Percentiles rank a stretch among this genome's conserved stretches.
phyloP scores from a whole-genome alignment of 2,113 vertebrate genomes.

The Taxidea taxus region DNA sequence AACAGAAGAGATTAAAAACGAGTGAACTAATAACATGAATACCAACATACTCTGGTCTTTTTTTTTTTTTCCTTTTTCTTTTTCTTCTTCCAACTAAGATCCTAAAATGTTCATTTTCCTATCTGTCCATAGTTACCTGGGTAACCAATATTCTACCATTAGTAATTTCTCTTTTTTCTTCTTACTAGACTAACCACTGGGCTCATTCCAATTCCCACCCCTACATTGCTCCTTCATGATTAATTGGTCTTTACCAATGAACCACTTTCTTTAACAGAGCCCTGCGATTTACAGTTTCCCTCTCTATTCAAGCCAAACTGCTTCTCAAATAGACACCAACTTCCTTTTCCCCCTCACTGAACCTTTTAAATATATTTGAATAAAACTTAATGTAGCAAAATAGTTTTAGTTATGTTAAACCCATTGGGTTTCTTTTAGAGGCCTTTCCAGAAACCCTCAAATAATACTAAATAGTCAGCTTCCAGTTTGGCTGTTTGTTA shows the following conservation, averaged over 20 bases:
- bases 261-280: slow-evolving; percentile 35
- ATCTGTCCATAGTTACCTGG: not conserved
- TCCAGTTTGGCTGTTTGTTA: not conserved
- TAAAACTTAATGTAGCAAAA: slow-evolving; percentile 53
- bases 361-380: slow-evolving; percentile 51
- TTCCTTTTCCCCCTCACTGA: slow-evolving; percentile 7
- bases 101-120: not conserved
- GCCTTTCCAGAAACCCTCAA: not conserved
- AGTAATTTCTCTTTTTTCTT: not conserved
- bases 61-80: not conserved
- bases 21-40: not conserved
- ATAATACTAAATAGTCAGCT: not conserved
- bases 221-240: not conserved
- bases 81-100: not conserved
- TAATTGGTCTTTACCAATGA: slow-evolving; percentile 21
- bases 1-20: not conserved
- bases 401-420: slow-evolving; percentile 39
- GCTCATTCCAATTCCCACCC: slow-evolving; percentile 14
- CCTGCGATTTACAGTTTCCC: slow-evolving; percentile 42
- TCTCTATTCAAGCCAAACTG: slow-evolving; percentile 21
- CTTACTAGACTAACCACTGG: slow-evolving; percentile 4
- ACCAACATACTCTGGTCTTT: not conserved
- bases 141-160: not conserved
- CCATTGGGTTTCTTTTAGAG: not conserved
- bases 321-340: slow-evolving; percentile 47